These are phyloP conservation scores for Hemiscyllium ocellatum DNA, from an alignment of 2,113 vertebrate genomes.

Conservation along the genomic window DNA sequence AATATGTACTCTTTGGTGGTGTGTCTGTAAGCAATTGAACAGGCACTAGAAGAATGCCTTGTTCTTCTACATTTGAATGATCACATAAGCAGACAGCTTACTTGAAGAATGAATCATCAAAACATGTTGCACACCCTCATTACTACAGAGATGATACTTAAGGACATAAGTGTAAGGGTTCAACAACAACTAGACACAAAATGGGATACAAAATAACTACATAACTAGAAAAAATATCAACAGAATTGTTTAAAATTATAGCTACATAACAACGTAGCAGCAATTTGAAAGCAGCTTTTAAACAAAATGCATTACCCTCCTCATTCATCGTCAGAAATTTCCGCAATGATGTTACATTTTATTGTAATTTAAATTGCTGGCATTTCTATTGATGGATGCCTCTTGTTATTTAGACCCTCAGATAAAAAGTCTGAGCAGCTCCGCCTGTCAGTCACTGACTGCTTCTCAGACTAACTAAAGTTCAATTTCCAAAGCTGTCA, in stretches of 20 bases:
- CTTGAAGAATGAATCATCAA: not conserved
- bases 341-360: not conserved
- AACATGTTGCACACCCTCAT: not conserved
- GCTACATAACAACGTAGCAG: not conserved
- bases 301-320: not conserved
- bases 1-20: not conserved
- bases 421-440: not conserved
- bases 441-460: not conserved
- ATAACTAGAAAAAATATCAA: not conserved
- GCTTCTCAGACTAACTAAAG: not conserved
- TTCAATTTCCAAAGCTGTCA: not conserved
- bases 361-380: not conserved
- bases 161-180: not conserved
- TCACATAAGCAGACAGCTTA: not conserved
- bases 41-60: not conserved
- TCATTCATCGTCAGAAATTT: not conserved
- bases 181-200: not conserved
- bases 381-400: not conserved
- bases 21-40: too few relatives aligned
- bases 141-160: not conserved
- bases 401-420: not conserved
- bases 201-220: not conserved
- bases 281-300: not conserved
- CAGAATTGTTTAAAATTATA: not conserved
- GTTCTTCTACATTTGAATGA: not conserved